Evolutionary conservation across 2,113 vertebrate genomes (phyloP).

Genomic region (Nettapus auritus): DNA sequence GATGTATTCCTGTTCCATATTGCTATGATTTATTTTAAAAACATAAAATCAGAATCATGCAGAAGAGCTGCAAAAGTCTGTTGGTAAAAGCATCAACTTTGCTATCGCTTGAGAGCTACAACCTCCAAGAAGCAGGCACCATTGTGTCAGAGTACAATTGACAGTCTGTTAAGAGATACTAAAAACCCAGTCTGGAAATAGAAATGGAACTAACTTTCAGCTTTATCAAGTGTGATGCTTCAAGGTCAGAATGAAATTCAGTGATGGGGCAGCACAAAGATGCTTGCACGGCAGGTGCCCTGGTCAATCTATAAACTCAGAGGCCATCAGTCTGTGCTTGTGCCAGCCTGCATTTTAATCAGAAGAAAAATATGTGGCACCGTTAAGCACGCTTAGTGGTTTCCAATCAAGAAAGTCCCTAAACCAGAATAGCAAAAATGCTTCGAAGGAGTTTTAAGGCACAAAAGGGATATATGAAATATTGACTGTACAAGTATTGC

Average conservation of each 20-base stretch:
- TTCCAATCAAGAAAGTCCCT: constrained; percentile 27
- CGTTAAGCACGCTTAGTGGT: constrained; percentile 28
- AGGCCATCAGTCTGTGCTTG: constrained; percentile 66
- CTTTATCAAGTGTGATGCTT: constrained; percentile 72
- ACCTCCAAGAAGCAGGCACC: not conserved
- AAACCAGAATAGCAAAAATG: not conserved
- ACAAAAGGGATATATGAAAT: not conserved
- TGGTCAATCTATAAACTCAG: constrained; percentile 74
- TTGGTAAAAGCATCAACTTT: not conserved
- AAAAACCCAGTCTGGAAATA: constrained; percentile 61
- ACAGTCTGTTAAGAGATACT: constrained; percentile 57
- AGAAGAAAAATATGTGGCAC: constrained; percentile 50
- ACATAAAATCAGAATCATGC: not conserved
- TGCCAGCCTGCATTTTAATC: constrained; percentile 68
- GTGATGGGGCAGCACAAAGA: constrained; percentile 72
- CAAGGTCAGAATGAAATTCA: constrained; percentile 72
- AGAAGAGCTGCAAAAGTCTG: not conserved
- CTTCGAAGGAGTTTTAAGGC: not conserved
- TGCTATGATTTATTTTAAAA: not conserved
- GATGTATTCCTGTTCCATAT: not conserved
- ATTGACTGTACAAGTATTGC: not conserved
- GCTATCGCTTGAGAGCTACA: not conserved
- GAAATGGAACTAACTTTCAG: constrained; percentile 71
- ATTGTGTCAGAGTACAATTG: constrained; percentile 47
- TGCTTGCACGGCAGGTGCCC: constrained; percentile 72